phyloP scores from a whole-genome alignment of 2,888 invertebrate species.

The Hemistola chrysoprasaria region DNA sequence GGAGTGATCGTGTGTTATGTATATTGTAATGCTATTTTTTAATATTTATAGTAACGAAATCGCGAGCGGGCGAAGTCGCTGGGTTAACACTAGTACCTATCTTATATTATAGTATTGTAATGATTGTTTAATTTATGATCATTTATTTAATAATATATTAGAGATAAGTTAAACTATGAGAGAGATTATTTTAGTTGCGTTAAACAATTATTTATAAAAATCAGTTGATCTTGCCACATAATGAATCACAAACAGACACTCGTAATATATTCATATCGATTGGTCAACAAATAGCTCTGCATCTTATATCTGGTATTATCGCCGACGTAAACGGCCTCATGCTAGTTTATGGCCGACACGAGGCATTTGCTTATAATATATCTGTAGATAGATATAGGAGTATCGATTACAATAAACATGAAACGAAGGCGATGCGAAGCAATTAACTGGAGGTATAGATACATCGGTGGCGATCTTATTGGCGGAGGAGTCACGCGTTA shows the following conservation, averaged over 20 bases:
- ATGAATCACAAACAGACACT: constrained; percentile 7
- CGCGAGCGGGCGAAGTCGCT: too few species aligned
- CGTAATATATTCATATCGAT: constrained; percentile 7
- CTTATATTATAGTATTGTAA: too few species aligned
- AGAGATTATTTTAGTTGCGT: too few species aligned
- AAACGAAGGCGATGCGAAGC: constrained; percentile 33
- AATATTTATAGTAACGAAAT: too few species aligned
- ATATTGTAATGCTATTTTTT: too few species aligned
- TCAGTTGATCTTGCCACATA: too few species aligned
- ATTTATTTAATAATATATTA: too few species aligned
- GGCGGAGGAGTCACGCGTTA: constrained; percentile 29
- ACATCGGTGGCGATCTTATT: constrained; percentile 9
- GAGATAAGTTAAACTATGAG: too few species aligned
- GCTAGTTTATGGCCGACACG: constrained; percentile 9
- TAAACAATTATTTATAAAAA: too few species aligned
- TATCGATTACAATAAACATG: constrained; percentile 34
- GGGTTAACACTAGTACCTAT: too few species aligned
- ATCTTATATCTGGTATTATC: constrained; percentile 6
- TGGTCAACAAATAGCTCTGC: constrained; percentile 6
- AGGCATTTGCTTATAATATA: constrained; percentile 10
- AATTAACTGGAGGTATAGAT: constrained; percentile 40
- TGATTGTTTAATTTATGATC: too few species aligned
- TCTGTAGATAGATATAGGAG: constrained; percentile 12
- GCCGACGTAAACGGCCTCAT: constrained; percentile 1
- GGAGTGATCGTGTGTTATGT: too few species aligned